A percentile compares a stretch with the other conserved stretches of the same genome.
phyloP scores from a whole-genome alignment of 1,140 invertebrate species.

The Heterodera carotae region DNA sequence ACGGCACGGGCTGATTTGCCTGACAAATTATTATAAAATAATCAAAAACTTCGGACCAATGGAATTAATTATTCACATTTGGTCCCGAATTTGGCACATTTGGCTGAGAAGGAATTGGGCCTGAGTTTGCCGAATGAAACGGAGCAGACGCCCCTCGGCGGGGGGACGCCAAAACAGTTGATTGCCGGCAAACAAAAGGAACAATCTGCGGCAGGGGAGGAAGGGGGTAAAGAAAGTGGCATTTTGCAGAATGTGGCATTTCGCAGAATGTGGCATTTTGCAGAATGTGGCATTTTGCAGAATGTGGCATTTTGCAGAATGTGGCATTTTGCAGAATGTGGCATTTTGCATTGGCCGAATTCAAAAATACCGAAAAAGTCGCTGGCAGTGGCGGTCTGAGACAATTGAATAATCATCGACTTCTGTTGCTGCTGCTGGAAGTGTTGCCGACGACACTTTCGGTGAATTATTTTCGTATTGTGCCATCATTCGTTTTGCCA shows the following conservation, averaged over 20 bases:
- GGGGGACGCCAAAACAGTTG: slow-evolving; percentile 3
- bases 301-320: no score
- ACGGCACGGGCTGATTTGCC: neutral
- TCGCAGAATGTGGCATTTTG: no score
- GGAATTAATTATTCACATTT: neutral
- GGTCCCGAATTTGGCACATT: slow-evolving; percentile 7
- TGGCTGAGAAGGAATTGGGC: neutral
- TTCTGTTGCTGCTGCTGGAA: neutral
- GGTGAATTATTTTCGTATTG: neutral
- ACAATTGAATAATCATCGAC: neutral
- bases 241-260: no score
- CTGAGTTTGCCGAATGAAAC: neutral
- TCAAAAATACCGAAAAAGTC: neutral
- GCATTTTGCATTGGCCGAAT: no score
- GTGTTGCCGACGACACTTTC: neutral
- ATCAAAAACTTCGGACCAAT: neutral
- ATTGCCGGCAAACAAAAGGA: slow-evolving; percentile 8
- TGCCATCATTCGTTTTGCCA: neutral
- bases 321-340: no score
- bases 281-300: no score
- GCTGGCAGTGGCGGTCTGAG: neutral
- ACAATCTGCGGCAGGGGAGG: neutral
- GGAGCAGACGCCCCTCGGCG: neutral
- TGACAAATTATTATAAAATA: neutral
- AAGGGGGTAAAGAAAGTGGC: neutral